Evolutionary conservation across 1,140 invertebrate genomes (phyloP).

Genomic region (Drosophila nikananu): DNA sequence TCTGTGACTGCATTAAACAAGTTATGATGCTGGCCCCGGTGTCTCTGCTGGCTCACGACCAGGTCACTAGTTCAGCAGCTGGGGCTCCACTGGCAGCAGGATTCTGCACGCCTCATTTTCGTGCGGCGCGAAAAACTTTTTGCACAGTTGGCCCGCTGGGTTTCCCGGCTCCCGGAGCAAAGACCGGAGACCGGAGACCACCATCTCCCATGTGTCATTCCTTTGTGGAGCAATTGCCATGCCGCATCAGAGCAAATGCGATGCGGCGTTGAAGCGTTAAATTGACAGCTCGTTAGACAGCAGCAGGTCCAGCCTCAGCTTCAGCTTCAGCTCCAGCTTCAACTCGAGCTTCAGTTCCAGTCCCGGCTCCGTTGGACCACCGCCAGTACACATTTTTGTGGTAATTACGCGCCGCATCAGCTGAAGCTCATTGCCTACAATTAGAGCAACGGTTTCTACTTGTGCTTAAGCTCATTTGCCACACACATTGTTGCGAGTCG

Average conservation of each 20-base stretch:
- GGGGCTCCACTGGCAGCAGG: slow-evolving; percentile 26
- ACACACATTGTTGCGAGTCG: slow-evolving; percentile 57
- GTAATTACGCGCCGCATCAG: slow-evolving; percentile 69
- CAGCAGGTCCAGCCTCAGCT: slow-evolving; percentile 57
- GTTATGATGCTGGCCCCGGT: slow-evolving; percentile 67
- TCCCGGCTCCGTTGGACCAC: slow-evolving; percentile 26
- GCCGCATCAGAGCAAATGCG: slow-evolving; percentile 69
- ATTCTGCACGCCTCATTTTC: slow-evolving; percentile 81
- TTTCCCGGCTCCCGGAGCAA: slow-evolving; percentile 1
- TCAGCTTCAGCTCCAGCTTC: slow-evolving; percentile 5
- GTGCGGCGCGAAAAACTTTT: slow-evolving; percentile 74
- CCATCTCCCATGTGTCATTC: slow-evolving; percentile 66
- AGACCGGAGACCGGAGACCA: neutral
- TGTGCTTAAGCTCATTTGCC: slow-evolving; percentile 72
- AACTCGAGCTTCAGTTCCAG: neutral
- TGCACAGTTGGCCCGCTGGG: slow-evolving; percentile 65
- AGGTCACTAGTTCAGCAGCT: slow-evolving; percentile 78
- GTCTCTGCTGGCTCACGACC: slow-evolving; percentile 73
- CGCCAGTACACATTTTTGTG: slow-evolving; percentile 59
- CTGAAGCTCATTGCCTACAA: slow-evolving; percentile 62
- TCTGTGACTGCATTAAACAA: slow-evolving; percentile 55
- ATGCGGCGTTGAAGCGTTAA: slow-evolving; percentile 81
- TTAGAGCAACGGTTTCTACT: slow-evolving; percentile 78
- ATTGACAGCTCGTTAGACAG: slow-evolving; percentile 81
- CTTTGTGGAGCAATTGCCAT: slow-evolving; percentile 78